phyloP scores from a whole-genome alignment of 2,888 invertebrate species.

The Tholera decimalis region DNA sequence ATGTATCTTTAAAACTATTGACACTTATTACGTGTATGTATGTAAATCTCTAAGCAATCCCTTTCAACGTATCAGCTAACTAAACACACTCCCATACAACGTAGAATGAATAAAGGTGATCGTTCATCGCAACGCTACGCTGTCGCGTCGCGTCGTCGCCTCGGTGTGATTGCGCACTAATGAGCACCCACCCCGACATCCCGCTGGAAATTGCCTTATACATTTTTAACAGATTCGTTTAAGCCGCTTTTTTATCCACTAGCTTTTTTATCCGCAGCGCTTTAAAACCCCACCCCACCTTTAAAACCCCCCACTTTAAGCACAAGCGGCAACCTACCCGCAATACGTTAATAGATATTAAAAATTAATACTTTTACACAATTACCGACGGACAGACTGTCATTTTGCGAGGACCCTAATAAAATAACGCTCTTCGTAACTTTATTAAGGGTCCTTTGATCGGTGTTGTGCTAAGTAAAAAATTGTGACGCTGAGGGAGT shows the following conservation, averaged over 20 bases:
- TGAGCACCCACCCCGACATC: constrained; percentile 73
- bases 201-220: constrained; percentile 85
- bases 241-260: constrained; percentile 87
- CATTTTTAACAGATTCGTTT: constrained; percentile 89
- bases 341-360: constrained; percentile 88
- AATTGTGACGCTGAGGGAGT: constrained; percentile 78
- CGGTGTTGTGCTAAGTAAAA: constrained; percentile 79
- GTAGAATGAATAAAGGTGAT: constrained; percentile 53
- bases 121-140: constrained; percentile 51
- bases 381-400: constrained; percentile 80
- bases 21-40: neutral
- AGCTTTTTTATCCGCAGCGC: constrained; percentile 74
- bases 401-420: constrained; percentile 81
- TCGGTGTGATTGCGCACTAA: constrained; percentile 79
- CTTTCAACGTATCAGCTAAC: constrained; percentile 20
- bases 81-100: constrained; percentile 39
- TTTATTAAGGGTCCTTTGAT: constrained; percentile 83
- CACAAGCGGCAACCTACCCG: constrained; percentile 55
- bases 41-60: constrained; percentile 13
- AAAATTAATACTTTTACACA: constrained; percentile 87
- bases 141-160: constrained; percentile 56
- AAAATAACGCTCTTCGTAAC: constrained; percentile 79
- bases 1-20: neutral
- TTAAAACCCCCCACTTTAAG: constrained; percentile 39
- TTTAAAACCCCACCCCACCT: constrained; percentile 74